Evolutionary conservation across 1,140 invertebrate genomes (phyloP).

Genomic region (Chelonus insularis): DNA sequence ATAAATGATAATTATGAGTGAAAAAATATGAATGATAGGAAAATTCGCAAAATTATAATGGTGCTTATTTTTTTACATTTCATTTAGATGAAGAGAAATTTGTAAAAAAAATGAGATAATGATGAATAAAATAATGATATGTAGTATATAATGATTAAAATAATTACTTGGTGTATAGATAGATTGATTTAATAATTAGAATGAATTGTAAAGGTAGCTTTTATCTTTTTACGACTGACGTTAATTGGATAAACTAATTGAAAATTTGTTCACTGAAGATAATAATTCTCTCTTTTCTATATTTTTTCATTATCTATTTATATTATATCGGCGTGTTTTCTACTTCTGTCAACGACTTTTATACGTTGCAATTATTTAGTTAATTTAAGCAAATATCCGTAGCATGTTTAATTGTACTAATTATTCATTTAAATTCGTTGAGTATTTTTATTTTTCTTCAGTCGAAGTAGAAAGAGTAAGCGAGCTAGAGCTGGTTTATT

Average conservation of each 20-base stretch:
- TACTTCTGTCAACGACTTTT: constrained; percentile 20
- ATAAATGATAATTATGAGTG: no score
- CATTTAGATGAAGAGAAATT: no score
- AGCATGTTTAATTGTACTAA: constrained; percentile 29
- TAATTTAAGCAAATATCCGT: constrained; percentile 32
- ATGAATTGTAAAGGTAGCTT: neutral
- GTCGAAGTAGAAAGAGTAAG: no score
- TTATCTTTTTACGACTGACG: neutral
- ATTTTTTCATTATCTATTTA: neutral
- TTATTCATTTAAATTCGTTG: constrained; percentile 23
- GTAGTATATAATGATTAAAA: no score
- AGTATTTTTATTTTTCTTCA: neutral
- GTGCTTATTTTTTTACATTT: no score
- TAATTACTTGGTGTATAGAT: no score
- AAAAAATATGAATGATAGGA: no score
- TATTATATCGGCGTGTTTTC: neutral
- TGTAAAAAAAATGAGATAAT: no score
- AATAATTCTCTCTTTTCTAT: neutral
- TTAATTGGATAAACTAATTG: constrained; percentile 21
- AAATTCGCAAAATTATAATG: no score
- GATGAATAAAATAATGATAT: no score
- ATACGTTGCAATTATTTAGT: constrained; percentile 23
- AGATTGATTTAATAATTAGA: no score
- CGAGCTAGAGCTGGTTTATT: no score
- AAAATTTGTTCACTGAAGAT: constrained; percentile 9